Base-by-base conservation (phyloP, 2,888 invertebrate species). In the Caenorhabditis drosophilae region DNA sequence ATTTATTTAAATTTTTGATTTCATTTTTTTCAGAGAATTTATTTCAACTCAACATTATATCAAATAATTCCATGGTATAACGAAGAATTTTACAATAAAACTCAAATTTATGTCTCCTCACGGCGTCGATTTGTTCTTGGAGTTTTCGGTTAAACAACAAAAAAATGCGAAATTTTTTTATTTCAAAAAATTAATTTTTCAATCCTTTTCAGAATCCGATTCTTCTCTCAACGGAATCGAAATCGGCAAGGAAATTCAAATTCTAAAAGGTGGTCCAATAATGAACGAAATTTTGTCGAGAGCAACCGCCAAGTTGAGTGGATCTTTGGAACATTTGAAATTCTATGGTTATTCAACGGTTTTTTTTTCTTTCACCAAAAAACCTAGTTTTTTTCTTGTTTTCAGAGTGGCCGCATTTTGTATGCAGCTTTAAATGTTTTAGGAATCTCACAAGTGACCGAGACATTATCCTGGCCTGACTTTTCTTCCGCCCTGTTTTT, bases 311-410 rank as follows among this genome's bases (percentile, higher is more conserved):
- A 52, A 51, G 12, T 62, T 55, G 18, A 42, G 46, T 2, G 41
- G 56, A 4, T 62, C 47, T n/a, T 27, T 56, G 41, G 56, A 62
- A 22, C 34, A 47, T 3, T 9, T 62, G 16, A 62, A 62, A 34
- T 62, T 62, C 36, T 62, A 62, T 25, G 61, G 50, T 18, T 62
- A 52, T 22, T 62, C 61, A 15, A 40, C 52, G 40, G 61, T 56
- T n/a, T n/a, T n/a, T n/a, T n/a, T n/a, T n/a, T n/a, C n/a, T n/a
- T n/a, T n/a, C n/a, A n/a, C n/a, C n/a, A n/a, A n/a, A n/a, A n/a
- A n/a, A n/a, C n/a, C n/a, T n/a, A n/a, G n/a, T n/a, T n/a, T n/a
- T n/a, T n/a, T n/a, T n/a, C n/a, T n/a, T n/a, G n/a, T n/a, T n/a
- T n/a, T n/a, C n/a, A n/a, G n/a, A n/a, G n/a, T n/a, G n/a, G n/a